Conservation (phyloP, 2,797 vertebrate genomes). For the Alfaro cultratus region DNA sequence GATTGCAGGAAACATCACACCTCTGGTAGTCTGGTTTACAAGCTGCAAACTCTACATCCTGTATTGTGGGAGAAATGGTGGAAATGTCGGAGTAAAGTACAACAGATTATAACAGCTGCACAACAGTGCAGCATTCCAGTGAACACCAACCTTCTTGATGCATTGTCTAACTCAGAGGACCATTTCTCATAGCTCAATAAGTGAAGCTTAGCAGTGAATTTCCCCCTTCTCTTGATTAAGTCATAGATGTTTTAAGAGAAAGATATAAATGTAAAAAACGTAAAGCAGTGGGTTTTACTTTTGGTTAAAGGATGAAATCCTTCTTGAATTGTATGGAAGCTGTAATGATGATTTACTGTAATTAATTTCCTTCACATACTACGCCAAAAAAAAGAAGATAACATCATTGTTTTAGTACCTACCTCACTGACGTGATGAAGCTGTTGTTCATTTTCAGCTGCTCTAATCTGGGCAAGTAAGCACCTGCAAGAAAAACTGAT, state of each 20-base stretch:
- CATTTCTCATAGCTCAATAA: conserved; percentile 18
- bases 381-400: conserved; percentile 13
- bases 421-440: conserved; percentile 89
- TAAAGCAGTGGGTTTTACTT: background rate
- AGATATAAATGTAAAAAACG: conserved; percentile 21
- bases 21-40: conserved; percentile 40
- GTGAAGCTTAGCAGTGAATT: conserved; percentile 20
- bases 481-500: conserved; percentile 79
- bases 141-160: conserved; percentile 20
- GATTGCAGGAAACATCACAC: conserved; percentile 23
- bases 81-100: conserved; percentile 20
- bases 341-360: conserved; percentile 10
- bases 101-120: conserved; percentile 19
- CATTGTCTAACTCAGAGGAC: background rate
- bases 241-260: conserved; percentile 29
- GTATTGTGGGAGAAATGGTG: conserved; percentile 6
- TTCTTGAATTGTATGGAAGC: conserved; percentile 1
- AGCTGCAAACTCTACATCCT: conserved; percentile 33
- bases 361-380: conserved; percentile 7
- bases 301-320: background rate
- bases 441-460: conserved; percentile 94
- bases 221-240: conserved; percentile 22
- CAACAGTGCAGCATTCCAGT: background rate
- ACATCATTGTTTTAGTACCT: conserved; percentile 34
- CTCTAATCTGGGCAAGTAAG: conserved; percentile 87